Evolutionary conservation across 2,888 invertebrate species (phyloP), one percentile per base, ranked within the genome.

Genomic region (Gari tellinella): DNA sequence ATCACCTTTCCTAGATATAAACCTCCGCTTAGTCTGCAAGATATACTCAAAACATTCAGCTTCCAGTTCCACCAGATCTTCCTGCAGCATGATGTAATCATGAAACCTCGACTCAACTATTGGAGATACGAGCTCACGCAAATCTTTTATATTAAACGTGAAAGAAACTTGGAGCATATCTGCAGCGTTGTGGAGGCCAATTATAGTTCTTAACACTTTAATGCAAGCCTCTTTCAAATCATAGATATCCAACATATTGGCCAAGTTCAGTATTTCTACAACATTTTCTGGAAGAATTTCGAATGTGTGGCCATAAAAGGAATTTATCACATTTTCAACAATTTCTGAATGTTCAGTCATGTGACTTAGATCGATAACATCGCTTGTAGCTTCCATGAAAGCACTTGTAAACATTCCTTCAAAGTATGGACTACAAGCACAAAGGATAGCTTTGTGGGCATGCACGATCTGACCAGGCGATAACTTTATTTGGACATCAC

Each of bases 331-430:
- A n/a, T 48, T 31, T 55, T 65, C 65, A 4, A 72, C 19, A 10
- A 65, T 60, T 52, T 72, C 60, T 7, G 60, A 19, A 40, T 52
- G 49, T 21, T 72, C 51, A 31, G 65, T 60, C 5, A 55, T 52
- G 26, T 55, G 61, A 40, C 64, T 64, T 19, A 72, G 37, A 21
- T 72, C 72, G 2, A 72, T 49, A 1, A 49, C 55, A 19, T 55
- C 60, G 41, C 72, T 72, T 12, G 65, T 65, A 12, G 65, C 53
- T 45, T 72, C 72, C 7, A 60, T 37, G 25, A 72, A 72, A 7
- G 53, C n/a, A 21, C 72, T 65, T n/a, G 19, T 43, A 56, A 72
- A 72, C 72, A 72, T 72, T 1, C 60, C 55, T 38, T 65, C 65
- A 37, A 72, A 72, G 26, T 60, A 72, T 1, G 60, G 53, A 53